Evolutionary conservation across 2,888 invertebrate genomes (phyloP), one percentile per base, ranked within the genome.

Genomic region (Agrochola lychnidis): DNA sequence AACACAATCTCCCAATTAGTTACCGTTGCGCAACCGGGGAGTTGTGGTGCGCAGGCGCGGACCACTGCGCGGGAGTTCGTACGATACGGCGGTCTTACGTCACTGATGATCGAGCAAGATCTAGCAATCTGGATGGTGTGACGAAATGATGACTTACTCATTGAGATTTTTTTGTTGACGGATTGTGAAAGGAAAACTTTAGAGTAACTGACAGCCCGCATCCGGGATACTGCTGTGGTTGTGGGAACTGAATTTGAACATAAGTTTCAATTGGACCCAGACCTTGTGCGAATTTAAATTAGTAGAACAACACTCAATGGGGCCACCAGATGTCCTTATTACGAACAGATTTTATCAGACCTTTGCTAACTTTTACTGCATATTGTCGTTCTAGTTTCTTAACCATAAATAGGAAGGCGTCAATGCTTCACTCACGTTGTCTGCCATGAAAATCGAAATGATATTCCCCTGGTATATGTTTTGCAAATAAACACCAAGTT

Each of bases 1-100:
- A 82, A 75, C 70, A 85, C 79, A 78, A 85, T 84, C 82, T 79
- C 70, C 61, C 83, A 82, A 86, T 88, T 88, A 87, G 82, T 81
- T 82, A 87, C 82, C 82, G 86, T 88, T 87, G 85, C 79, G 79
- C 80, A 81, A 87, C 74, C 73, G 75, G 59, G 66, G 72, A 73
- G 59, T 61, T 64, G 76, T 57, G 64, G 72, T 79, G 83, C 73
- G 73, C 79, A 69, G 70, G 78, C 76, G 78, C 74, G 73, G 59
- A 70, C 64, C 12, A 42, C 77, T 80, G 81, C 85, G 82, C 84
- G 70, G 84, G 78, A 83, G 78, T 79, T 59, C 22, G 71, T 74
- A 76, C 73, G 75, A 70, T 73, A 73, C 81, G 14, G 25, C n/a
- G 40, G 62, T 62, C 45, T 85, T 85, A 81, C 87, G 78, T 74